Base-by-base conservation (phyloP, 2,888 invertebrate genomes). In the Drosophila affinis region DNA sequence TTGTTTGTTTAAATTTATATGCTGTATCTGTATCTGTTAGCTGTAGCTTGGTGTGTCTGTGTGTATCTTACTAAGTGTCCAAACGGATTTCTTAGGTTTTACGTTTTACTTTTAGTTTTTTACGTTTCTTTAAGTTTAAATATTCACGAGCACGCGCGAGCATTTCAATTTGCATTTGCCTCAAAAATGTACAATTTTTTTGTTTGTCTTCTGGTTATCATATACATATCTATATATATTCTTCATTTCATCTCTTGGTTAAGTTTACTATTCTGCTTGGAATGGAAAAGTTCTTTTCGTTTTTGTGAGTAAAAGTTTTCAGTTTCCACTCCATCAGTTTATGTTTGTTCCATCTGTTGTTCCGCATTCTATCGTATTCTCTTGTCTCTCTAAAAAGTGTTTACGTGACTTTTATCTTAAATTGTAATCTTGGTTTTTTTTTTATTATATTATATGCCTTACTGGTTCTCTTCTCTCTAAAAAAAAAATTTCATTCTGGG, bases 131-230 rank as follows among this genome's bases (percentile, higher is more conserved):
- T 68, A 63, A 63, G 34, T 81, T 82, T 77, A 75, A 75, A 77
- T 83, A 83, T 83, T 88, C 88, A 86, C 86, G 86, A 86, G 86
- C 86, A 88, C 86, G 78, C 86, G 81, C 80, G 88, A 86, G 88
- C 86, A 81, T 85, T 82, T 82, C 58, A 72, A 73, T 70, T 75
- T 62, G 72, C 73, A 65, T 81, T 75, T 64, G 54, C 54, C 39
- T 76, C 75, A 72, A 75, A 77, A 83, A 78, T 83, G 52, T 77
- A 65, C 73, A 75, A 77, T 76, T 70, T 71, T 62, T 39, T 34
- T n/a, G n/a, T 52, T 68, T 39, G 61, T 52, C 55, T 52, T 52
- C 12, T 29, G 17, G 52, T 60, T 69, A 49, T 58, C 67, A 62
- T 64, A 64, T 58, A 76, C 76, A 77, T 79, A 21, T 3, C 3